These are phyloP conservation scores for Pachydiplax longipennis DNA, from an alignment of 2,888 invertebrate species.

Conservation along the genomic window DNA sequence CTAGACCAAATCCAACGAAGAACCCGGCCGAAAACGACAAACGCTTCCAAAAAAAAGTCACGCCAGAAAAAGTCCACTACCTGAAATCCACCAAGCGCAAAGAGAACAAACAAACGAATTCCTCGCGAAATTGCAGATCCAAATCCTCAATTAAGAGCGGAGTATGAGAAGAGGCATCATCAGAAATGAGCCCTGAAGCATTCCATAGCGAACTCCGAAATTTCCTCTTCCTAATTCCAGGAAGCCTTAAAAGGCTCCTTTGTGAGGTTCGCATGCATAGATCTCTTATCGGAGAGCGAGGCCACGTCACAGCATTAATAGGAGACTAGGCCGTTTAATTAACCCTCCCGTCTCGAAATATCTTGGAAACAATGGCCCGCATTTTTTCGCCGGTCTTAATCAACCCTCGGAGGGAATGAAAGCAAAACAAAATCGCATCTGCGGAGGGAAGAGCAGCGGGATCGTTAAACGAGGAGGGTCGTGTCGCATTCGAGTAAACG, in stretches of 20 bases:
- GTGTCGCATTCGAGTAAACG: no score
- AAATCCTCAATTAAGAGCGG: neutral
- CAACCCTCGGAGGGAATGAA: neutral
- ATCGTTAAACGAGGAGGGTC: neutral
- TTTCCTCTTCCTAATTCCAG: neutral
- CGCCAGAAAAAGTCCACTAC: no score
- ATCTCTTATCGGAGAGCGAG: neutral
- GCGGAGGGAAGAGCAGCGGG: neutral
- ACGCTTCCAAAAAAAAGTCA: no score
- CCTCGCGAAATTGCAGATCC: neutral
- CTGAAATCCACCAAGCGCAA: no score
- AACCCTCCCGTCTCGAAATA: slow-evolving; percentile 3
- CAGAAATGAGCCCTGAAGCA: neutral
- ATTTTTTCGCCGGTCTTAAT: neutral
- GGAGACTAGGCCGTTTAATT: neutral
- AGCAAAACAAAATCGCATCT: neutral
- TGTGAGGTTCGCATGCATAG: neutral
- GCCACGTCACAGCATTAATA: neutral
- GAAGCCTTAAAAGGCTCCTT: neutral
- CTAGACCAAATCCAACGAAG: no score
- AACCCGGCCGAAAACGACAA: no score
- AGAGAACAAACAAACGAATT: no score
- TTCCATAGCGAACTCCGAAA: neutral
- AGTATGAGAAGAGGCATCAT: neutral
- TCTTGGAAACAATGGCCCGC: neutral